phyloP scores from a whole-genome alignment of 1,140 invertebrate genomes.

The Pararge aegeria region DNA sequence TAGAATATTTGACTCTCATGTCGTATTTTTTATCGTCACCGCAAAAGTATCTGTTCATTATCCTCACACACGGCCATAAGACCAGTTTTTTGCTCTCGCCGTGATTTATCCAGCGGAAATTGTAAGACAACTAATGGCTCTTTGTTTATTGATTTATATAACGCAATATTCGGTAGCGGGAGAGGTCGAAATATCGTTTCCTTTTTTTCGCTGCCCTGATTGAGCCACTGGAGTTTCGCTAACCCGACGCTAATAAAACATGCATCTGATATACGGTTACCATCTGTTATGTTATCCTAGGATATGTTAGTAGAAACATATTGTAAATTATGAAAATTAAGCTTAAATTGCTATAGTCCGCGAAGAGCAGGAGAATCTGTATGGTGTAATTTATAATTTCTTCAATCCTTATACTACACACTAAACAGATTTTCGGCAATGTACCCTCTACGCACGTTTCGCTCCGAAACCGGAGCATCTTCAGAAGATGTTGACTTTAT shows the following conservation, averaged over 20 bases:
- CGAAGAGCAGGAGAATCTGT: no score
- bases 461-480: no score
- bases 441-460: no score
- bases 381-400: no score
- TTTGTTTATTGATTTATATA: slow-evolving; percentile 78
- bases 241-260: slow-evolving; percentile 42
- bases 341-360: no score
- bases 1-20: slow-evolving; percentile 25
- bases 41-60: slow-evolving; percentile 52
- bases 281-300: background rate
- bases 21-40: slow-evolving; percentile 38
- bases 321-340: no score
- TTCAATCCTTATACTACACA: no score
- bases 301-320: background rate
- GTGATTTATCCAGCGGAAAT: slow-evolving; percentile 79
- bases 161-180: slow-evolving; percentile 74
- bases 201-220: slow-evolving; percentile 54
- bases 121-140: slow-evolving; percentile 75
- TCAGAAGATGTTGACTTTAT: no score
- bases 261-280: background rate
- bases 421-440: no score
- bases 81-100: slow-evolving; percentile 53
- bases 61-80: slow-evolving; percentile 33
- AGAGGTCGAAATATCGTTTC: slow-evolving; percentile 55
- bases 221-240: slow-evolving; percentile 52